Conservation (phyloP, 2,113 vertebrate species). For the Psilopogon haemacephalus region DNA sequence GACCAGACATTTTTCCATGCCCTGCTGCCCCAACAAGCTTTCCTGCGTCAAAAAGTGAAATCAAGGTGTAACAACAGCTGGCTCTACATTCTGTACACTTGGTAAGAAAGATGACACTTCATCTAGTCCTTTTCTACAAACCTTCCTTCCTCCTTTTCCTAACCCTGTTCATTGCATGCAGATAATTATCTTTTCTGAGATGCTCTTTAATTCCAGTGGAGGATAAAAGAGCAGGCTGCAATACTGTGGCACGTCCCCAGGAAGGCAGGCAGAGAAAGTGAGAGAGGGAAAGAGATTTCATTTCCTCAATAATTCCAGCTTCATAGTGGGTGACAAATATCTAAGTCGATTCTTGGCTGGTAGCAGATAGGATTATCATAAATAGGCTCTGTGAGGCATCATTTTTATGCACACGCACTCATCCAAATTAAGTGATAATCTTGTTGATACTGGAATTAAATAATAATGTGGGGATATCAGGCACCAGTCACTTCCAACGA, state of each 20-base stretch:
- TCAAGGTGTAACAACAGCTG: background rate
- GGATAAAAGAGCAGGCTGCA: background rate
- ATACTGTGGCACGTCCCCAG: background rate
- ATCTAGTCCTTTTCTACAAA: background rate
- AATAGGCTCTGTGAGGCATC: background rate
- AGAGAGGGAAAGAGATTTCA: background rate
- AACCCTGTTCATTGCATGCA: background rate
- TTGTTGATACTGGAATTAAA: constrained; percentile 46
- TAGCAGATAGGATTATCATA: constrained; percentile 40
- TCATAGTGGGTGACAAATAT: constrained; percentile 10
- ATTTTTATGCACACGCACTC: background rate
- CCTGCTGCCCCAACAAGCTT: background rate
- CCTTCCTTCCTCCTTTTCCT: background rate
- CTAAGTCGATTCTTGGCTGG: constrained; percentile 1
- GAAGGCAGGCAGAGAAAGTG: background rate
- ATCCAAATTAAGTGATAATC: constrained; percentile 40
- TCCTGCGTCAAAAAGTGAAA: background rate
- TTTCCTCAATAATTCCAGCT: background rate
- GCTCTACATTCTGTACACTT: background rate
- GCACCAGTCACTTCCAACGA: constrained; percentile 2
- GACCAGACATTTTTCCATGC: background rate
- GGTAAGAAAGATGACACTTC: background rate
- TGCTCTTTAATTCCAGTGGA: background rate
- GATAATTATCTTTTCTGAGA: background rate
- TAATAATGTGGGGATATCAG: constrained; percentile 14